A percentile compares a stretch with the other conserved stretches of the same genome.
phyloP scores from a whole-genome alignment of 1,140 invertebrate species.

The Kradibia gibbosae region DNA sequence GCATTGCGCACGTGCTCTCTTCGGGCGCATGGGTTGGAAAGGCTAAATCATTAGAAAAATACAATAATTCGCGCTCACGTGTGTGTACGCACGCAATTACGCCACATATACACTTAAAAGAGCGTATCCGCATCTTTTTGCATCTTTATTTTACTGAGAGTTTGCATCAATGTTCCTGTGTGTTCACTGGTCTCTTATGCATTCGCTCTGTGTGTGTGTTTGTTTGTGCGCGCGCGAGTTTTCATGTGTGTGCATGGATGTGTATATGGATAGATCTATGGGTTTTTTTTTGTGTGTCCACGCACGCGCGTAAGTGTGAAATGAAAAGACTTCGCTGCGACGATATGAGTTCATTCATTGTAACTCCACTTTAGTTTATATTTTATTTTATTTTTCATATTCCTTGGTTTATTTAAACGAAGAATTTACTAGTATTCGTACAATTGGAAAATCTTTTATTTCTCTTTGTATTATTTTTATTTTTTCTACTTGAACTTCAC shows the following conservation, averaged over 20 bases:
- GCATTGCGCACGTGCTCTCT: neutral
- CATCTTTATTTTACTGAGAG: no score
- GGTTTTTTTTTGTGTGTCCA: no score
- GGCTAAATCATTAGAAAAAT: slow-evolving; percentile 70
- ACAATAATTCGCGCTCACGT: slow-evolving; percentile 62
- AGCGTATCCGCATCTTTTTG: neutral
- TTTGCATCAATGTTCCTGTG: no score
- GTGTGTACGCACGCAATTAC: neutral
- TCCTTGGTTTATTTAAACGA: no score
- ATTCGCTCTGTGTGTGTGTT: no score
- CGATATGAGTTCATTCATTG: neutral
- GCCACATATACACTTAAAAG: neutral
- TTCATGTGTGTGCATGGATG: no score
- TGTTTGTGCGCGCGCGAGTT: no score
- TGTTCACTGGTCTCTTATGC: no score
- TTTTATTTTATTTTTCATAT: no score
- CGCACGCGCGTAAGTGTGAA: neutral
- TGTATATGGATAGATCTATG: no score
- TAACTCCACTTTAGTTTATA: no score
- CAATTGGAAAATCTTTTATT: neutral
- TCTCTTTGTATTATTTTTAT: neutral
- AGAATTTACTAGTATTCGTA: neutral
- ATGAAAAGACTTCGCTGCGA: neutral
- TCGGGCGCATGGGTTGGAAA: slow-evolving; percentile 47
- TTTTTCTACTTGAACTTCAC: neutral